These are phyloP conservation scores for Nothoprocta perdicaria DNA, from an alignment of 2,113 vertebrate species.

Conservation along the genomic window DNA sequence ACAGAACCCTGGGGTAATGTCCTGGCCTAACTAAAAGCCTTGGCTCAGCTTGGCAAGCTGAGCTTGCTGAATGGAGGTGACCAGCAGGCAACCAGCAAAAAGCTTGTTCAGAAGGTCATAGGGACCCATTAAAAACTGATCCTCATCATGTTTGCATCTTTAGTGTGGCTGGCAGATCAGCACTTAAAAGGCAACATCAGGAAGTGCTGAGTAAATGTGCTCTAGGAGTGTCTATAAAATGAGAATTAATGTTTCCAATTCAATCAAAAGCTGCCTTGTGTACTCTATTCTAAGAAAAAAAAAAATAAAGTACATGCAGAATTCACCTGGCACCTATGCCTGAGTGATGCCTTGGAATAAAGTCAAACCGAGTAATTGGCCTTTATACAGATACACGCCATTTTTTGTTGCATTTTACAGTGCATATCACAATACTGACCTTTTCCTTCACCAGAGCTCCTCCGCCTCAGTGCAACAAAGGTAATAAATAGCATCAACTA, in stretches of 20 bases:
- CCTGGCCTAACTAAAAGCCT: neutral
- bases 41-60: neutral
- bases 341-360: constrained; percentile 3
- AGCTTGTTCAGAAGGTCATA: neutral
- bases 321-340: neutral
- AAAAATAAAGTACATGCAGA: neutral
- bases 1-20: neutral
- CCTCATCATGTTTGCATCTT: neutral
- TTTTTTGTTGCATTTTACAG: neutral
- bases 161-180: neutral
- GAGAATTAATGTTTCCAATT: neutral
- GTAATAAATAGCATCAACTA: constrained; percentile 40
- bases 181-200: neutral
- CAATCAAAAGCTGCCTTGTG: neutral
- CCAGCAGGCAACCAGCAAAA: neutral
- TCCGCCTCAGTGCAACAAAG: neutral
- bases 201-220: neutral
- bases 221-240: constrained; percentile 7
- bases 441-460: neutral
- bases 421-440: neutral
- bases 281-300: neutral
- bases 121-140: neutral
- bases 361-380: neutral
- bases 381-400: neutral
- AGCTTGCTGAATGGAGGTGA: neutral